These are phyloP conservation scores for Nymphicus hollandicus DNA, from an alignment of 2,113 vertebrate genomes.

Conservation along the genomic window DNA sequence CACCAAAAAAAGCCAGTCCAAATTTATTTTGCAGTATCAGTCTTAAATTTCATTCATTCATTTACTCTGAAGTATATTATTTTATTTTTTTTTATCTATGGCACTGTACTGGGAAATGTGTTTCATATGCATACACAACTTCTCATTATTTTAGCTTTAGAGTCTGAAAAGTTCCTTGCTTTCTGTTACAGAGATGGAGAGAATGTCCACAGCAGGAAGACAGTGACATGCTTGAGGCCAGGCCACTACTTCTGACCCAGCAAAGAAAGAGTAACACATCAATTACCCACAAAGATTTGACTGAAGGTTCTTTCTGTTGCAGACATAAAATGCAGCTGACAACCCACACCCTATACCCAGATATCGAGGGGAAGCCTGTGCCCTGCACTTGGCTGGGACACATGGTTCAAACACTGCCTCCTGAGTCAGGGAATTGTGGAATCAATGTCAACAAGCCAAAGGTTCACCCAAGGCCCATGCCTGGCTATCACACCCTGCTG, in stretches of 20 bases:
- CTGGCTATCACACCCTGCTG: not conserved
- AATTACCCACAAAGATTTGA: not conserved
- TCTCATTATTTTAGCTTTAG: not conserved
- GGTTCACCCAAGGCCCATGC: not conserved
- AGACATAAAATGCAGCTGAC: not conserved
- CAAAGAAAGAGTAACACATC: not conserved
- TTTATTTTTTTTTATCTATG: slow-evolving; percentile 17
- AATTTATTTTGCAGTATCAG: slow-evolving; percentile 36
- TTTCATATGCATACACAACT: not conserved
- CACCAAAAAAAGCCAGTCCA: not conserved
- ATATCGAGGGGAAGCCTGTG: accelerated
- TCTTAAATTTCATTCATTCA: slow-evolving; percentile 55
- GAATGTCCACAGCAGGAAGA: not conserved
- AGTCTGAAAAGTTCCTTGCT: not conserved
- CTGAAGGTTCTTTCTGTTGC: not conserved
- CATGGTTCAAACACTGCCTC: not conserved
- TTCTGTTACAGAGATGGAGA: not conserved
- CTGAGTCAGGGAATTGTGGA: not conserved
- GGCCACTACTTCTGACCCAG: not conserved
- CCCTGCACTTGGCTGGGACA: not conserved
- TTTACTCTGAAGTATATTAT: not conserved
- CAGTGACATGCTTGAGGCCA: not conserved
- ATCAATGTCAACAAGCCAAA: not conserved
- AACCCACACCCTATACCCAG: not conserved
- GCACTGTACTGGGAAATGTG: not conserved